phyloP scores from a whole-genome alignment of 2,113 vertebrate genomes.

The Centropristis striata region DNA sequence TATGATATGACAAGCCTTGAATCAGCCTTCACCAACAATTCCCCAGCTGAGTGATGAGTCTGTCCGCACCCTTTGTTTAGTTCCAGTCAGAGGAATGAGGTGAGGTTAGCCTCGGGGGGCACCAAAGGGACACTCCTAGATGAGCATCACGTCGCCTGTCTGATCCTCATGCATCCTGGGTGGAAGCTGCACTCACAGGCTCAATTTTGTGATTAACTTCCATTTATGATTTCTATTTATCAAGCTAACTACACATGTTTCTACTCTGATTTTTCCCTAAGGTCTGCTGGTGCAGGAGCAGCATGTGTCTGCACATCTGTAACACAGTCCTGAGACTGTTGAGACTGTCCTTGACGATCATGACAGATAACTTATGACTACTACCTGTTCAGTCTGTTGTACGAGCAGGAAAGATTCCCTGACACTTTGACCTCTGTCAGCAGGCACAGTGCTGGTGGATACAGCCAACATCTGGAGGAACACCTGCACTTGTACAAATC shows the following conservation, averaged over 20 bases:
- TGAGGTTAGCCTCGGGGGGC: constrained; percentile 1
- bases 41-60: background rate
- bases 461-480: constrained; percentile 49
- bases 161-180: background rate
- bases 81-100: constrained; percentile 22
- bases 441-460: constrained; percentile 21
- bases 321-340: background rate
- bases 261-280: background rate
- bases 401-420: constrained; percentile 26
- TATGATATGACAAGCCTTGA: constrained; percentile 31
- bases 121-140: background rate
- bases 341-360: background rate
- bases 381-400: constrained; percentile 13
- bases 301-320: constrained; percentile 2
- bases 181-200: background rate
- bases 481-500: constrained; percentile 41
- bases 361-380: constrained; percentile 32
- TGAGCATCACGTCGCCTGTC: background rate
- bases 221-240: background rate
- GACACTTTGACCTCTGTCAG: constrained; percentile 44
- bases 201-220: background rate
- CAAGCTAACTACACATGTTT: background rate
- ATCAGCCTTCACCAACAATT: constrained; percentile 11
- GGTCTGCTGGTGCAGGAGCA: background rate
- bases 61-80: background rate